Conservation (phyloP, 2,113 vertebrate species). For the Noctilio leporinus region DNA sequence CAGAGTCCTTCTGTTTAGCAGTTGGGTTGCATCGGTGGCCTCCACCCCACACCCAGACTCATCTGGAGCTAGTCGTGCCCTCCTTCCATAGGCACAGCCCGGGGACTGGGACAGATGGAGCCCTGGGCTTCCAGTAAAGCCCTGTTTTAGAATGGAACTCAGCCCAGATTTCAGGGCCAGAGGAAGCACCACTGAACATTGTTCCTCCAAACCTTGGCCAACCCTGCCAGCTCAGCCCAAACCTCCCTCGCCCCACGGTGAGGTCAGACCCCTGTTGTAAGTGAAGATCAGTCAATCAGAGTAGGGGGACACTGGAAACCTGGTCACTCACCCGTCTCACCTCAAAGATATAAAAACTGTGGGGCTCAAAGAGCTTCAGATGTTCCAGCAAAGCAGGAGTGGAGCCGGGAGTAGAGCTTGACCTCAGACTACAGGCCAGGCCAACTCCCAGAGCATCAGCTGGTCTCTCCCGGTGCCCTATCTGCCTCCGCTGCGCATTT, state of each 20-base stretch:
- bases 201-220: not conserved
- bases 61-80: not conserved
- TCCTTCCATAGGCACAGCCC: not conserved
- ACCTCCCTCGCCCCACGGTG: not conserved
- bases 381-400: not conserved
- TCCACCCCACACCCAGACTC: not conserved
- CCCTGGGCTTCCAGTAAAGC: not conserved
- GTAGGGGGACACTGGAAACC: not conserved
- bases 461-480: not conserved
- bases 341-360: not conserved
- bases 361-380: not conserved
- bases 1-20: not conserved
- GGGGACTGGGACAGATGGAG: rapidly evolving
- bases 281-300: not conserved
- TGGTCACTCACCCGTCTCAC: not conserved
- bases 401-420: not conserved
- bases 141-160: not conserved
- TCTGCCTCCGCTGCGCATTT: not conserved
- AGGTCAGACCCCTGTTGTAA: not conserved
- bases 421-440: not conserved
- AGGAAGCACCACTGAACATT: not conserved
- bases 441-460: not conserved
- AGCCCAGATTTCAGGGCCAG: not conserved
- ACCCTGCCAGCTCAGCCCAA: not conserved
- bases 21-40: rapidly evolving